A percentile compares a stretch with the other conserved stretches of the same genome.
Conservation (phyloP, 2,113 vertebrate genomes). For the Scomber colias region DNA sequence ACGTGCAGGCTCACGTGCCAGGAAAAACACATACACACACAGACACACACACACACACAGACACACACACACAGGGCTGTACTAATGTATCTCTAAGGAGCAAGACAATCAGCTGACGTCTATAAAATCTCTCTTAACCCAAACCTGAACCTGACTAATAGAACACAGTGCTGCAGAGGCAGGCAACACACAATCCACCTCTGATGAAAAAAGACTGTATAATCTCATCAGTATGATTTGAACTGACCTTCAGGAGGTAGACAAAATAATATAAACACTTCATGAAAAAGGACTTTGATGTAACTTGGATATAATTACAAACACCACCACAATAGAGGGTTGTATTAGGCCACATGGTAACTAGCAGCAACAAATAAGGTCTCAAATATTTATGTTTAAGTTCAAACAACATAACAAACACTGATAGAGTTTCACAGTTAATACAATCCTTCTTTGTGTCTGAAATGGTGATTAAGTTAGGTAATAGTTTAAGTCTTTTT, state of each 20-base stretch:
- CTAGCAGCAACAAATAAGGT: not conserved
- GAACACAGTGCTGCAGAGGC: no score
- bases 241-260: not conserved
- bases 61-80: no score
- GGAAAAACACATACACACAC: not conserved
- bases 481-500: not conserved
- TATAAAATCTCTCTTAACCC: no score
- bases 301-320: not conserved
- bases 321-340: not conserved
- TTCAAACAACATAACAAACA: not conserved
- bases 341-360: not conserved
- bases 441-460: not conserved
- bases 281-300: not conserved
- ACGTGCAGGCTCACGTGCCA: constrained; percentile 30
- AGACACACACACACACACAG: not conserved
- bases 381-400: no score
- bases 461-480: not conserved
- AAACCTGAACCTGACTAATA: no score
- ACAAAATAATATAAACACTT: constrained; percentile 15
- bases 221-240: no score
- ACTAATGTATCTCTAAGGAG: no score
- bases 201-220: no score
- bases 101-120: no score
- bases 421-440: not conserved
- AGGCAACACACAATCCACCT: no score